Conservation (phyloP, 92 coral and sea anemone genomes). For the Meandrina meandrites region DNA sequence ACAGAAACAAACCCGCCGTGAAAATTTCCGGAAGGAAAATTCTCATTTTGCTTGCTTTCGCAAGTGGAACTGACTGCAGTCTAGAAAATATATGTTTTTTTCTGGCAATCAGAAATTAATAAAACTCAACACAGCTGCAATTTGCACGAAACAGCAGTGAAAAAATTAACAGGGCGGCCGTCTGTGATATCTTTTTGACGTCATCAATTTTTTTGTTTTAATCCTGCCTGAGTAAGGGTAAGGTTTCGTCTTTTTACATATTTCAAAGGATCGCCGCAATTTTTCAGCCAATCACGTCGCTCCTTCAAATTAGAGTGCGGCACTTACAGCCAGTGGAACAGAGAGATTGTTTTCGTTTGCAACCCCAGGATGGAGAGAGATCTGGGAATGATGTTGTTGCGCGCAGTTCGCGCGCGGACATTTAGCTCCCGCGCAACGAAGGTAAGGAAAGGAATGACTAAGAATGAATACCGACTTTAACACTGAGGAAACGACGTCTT, state of each 20-base stretch:
- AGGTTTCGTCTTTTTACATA: background rate
- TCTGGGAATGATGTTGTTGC: background rate
- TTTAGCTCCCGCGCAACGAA: background rate
- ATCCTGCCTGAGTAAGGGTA: conserved; percentile 4
- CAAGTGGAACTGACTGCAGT: background rate
- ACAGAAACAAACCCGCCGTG: background rate
- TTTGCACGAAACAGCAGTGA: background rate
- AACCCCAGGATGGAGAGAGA: background rate
- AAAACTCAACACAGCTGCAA: background rate
- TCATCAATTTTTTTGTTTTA: background rate
- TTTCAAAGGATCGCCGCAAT: conserved; percentile 9
- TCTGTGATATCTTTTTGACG: conserved; percentile 1
- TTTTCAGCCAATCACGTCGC: conserved; percentile 7
- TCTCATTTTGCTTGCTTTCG: background rate
- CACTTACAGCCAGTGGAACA: background rate
- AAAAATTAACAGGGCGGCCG: background rate
- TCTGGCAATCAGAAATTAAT: background rate
- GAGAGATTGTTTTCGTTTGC: background rate
- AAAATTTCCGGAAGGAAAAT: conserved; percentile 1
- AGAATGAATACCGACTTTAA: too few species aligned
- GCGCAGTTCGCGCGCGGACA: background rate
- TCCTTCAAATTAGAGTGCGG: background rate
- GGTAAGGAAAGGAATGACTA: background rate
- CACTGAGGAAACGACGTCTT: too few species aligned
- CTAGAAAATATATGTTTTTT: background rate